Evolutionary conservation across 2,888 invertebrate genomes (phyloP), one percentile per base, ranked within the genome.

Genomic region (Dasysyrphus albostriatus): DNA sequence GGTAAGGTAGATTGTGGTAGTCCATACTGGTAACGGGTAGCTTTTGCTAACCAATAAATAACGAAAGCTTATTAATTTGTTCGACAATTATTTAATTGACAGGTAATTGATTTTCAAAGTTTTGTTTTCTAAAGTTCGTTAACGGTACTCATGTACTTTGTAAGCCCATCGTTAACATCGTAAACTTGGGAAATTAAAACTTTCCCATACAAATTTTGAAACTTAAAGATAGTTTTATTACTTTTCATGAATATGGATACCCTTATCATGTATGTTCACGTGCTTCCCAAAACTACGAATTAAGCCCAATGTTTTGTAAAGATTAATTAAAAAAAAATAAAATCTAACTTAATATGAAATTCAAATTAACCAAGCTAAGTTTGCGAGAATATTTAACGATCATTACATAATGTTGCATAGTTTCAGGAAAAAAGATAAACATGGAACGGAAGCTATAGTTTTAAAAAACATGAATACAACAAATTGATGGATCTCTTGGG

Each of bases 1-100:
- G 81, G 63, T 12, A 54, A 77, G 81, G 77, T 70, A 70, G 79
- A 24, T 19, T 58, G 29, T 39, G 34, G 29, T 34, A 39, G 79
- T 24, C n/a, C 6, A 37, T 56, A 73, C 61, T 61, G 16, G 42
- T 51, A 61, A 51, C 10, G 63, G 54, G 39, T 70, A 83, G 83
- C 75, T 75, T 76, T 76, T 76, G 24, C 12, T 54, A 37, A 42
- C 61, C 72, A 78, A 54, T 39, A 19, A 39, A 24, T 24, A 72
- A n/a, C 12, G 44, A n/a, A 69, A 72, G 78, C 81, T 81, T 70
- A 76, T 72, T 37, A 49, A 76, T 63, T 81, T 63, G 51, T n/a
- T 49, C 44, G 59, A 29, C 59, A 69, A 29, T 75, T 61, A 29
- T 75, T 61, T 67, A 34, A 67, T 75, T 67, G 49, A 24, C 5